Base-by-base conservation (phyloP, 2,113 vertebrate genomes). In the Hipposideros armiger region DNA sequence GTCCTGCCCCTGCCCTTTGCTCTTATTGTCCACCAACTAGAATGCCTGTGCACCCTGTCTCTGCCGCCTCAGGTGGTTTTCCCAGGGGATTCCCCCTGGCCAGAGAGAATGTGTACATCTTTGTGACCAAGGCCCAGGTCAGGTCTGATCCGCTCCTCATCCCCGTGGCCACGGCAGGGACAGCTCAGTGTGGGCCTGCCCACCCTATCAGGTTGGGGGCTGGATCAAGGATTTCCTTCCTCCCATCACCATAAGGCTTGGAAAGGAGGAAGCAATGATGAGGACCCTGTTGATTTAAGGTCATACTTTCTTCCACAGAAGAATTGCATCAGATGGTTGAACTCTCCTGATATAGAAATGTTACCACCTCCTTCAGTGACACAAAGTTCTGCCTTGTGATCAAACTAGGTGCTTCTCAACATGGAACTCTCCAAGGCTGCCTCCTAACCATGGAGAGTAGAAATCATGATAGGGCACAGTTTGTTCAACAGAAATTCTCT, bases 401-500 rank as follows among this genome's bases (percentile, higher is more conserved):
- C 66, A 83, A 52, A 69, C 47, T 78, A 60, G 47, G 62, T 81
- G 77, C 26, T 81, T 82, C 74, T 92, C 80, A 60, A 17, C 26
- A 77, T 6, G 19, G 42, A 82, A 45, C 16, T 50, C 40, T 24
- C 66, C 82, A 67, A 54, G 62, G 22, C 15, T 62, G 42, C 47
- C 60, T 58, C 36, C 30, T 30, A 67, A 67, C 60, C 30, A 15
- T 20, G 19, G 24, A 70, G 3, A 64, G 36, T 13, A 69, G 77
- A 86, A 60, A 45, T 76, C 40, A 90, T 58, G 36, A 50, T 47
- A 40, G 28, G 73, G 56, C n/a, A 87, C 77, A 88, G 24, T 42
- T 24, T 89, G 72, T 52, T 86, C 78, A 50, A 67, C 1, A 74
- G 72, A 84, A 82, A 72, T 77, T 97, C 95, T 92, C 77, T 95